Base-by-base conservation (phyloP, 1,140 invertebrate genomes). In the Hycleus cichorii region DNA sequence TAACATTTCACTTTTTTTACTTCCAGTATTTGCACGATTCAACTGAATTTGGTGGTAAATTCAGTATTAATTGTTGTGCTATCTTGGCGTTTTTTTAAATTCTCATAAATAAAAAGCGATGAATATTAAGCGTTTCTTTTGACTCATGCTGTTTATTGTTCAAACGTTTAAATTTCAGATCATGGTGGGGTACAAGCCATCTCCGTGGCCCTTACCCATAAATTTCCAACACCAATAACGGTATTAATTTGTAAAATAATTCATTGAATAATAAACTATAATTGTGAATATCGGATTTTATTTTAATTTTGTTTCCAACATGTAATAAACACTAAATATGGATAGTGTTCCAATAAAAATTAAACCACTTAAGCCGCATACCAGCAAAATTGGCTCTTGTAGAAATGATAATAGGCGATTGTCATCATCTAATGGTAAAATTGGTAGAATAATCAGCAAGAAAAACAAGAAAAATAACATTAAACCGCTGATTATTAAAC, bases 291-390 rank as follows among this genome's bases (percentile, higher is more conserved):
- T 32, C 7, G 32, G 2, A 32, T 32, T 32, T 32, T 4, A 32
- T 32, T 32, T 32, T 32, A 46, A 53, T 39, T 58, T 56, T 1
- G 39, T 42, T 45, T 61, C 49, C 27, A 57, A 45, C 59, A 69
- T 53, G 7, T 67, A 51, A 62, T 62, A 62, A 44, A 68, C 39
- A 39, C 64, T 71, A 60, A 68, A 69, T 39, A 71, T 46, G 49
- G 64, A 63, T 44, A 71, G 56, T 18, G 46, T 62, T 18, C 69
- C 68, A 43, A 66, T 59, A 58, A 66, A 64, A 42, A 66, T 47
- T 39, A 69, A 62, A n/a, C 63, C 59, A 67, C 58, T 64, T 69
- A 84, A 51, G 27, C 65, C 69, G 57, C 63, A 59, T 39, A 55
- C 26, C 47, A 64, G 46, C 10, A 69, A 52, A 43, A 65, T 39